Evolutionary conservation across 2,888 invertebrate genomes (phyloP).

Genomic region (Brachycybe producta): DNA sequence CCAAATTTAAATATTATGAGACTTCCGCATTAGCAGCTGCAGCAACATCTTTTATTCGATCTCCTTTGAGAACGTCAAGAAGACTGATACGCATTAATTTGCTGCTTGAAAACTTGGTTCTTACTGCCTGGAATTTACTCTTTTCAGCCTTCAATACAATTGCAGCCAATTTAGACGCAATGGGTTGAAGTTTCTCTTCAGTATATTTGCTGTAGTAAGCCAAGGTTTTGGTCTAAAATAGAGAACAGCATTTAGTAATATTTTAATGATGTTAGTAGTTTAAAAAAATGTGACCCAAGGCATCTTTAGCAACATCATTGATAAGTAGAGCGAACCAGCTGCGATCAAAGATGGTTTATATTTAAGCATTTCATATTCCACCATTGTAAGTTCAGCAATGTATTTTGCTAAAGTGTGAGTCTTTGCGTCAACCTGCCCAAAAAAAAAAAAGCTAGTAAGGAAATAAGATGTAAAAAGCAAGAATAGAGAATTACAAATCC

Average conservation of each 20-base stretch:
- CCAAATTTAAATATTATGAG: too few species aligned
- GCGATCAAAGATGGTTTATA: constrained; percentile 71
- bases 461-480: background rate
- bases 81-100: constrained; percentile 36
- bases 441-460: background rate
- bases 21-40: too few species aligned
- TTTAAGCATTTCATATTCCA: constrained; percentile 62
- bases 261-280: constrained; percentile 38
- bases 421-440: constrained; percentile 46
- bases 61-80: constrained; percentile 30
- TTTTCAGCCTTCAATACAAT: constrained; percentile 53
- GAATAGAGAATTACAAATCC: constrained; percentile 31
- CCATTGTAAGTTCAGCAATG: constrained; percentile 67
- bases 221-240: constrained; percentile 57
- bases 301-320: constrained; percentile 39
- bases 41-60: constrained; percentile 23
- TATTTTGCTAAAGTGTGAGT: constrained; percentile 79
- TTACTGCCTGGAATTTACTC: constrained; percentile 49
- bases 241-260: background rate
- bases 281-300: background rate
- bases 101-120: constrained; percentile 35
- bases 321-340: constrained; percentile 63
- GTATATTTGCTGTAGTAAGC: constrained; percentile 62
- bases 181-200: constrained; percentile 51
- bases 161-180: constrained; percentile 53